Conservation (phyloP, 2,888 invertebrate genomes). For the Aphrophora alni region DNA sequence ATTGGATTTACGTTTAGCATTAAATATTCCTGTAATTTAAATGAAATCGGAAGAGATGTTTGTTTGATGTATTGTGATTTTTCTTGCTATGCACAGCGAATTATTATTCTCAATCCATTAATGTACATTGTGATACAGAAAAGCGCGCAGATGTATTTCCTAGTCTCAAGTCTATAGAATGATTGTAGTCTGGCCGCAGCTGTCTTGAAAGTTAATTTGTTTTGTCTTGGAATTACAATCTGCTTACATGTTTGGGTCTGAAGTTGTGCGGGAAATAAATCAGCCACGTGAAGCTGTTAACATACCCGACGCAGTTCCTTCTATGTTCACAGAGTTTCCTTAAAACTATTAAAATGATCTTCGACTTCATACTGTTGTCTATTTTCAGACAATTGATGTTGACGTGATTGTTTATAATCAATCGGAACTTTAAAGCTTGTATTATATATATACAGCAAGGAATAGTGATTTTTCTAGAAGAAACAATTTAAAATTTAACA, state of each 20-base stretch:
- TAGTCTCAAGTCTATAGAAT: not conserved
- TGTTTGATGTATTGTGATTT: too few species aligned
- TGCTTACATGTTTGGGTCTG: not conserved
- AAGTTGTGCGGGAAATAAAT: not conserved
- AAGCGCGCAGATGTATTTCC: not conserved
- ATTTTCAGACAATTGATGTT: not conserved
- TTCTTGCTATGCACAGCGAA: too few species aligned
- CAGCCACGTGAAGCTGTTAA: not conserved
- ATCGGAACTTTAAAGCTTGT: not conserved
- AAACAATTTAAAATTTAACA: not conserved
- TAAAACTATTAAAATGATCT: not conserved
- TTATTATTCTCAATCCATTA: not conserved
- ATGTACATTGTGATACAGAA: not conserved
- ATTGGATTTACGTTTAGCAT: too few species aligned
- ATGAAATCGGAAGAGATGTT: too few species aligned
- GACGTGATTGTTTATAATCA: not conserved
- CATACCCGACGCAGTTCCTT: not conserved
- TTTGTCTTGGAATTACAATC: conserved; percentile 5
- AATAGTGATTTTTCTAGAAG: not conserved
- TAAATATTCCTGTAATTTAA: too few species aligned
- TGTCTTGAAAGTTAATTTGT: conserved; percentile 6
- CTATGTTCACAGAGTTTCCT: not conserved
- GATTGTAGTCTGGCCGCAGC: not conserved
- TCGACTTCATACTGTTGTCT: not conserved
- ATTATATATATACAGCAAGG: not conserved